These are phyloP conservation scores for Etia nguti DNA, from an alignment of 2,113 vertebrate genomes.

Conservation along the genomic window DNA sequence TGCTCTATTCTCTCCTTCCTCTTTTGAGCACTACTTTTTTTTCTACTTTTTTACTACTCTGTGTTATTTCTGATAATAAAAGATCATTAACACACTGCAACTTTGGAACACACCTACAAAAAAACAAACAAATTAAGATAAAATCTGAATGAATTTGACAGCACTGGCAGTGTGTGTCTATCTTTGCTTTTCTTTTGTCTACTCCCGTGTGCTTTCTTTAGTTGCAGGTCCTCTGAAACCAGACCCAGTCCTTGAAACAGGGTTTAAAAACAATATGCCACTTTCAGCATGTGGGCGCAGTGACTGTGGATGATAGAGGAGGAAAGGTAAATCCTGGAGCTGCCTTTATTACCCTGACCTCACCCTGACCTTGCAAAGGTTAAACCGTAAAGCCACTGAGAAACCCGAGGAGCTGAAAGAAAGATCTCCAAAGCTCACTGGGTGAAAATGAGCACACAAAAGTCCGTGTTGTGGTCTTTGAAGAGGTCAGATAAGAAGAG, in stretches of 20 bases:
- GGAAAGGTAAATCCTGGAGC: constrained; percentile 39
- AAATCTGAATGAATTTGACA: neutral
- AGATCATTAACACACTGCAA: neutral
- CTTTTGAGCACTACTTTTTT: neutral
- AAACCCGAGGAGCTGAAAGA: constrained; percentile 32
- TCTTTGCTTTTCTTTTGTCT: neutral
- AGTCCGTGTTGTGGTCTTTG: constrained; percentile 1
- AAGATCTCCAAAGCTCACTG: constrained; percentile 3
- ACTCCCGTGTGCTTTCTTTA: neutral
- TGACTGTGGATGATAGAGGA: neutral
- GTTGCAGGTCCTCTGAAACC: neutral
- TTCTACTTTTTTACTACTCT: neutral
- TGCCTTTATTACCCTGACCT: constrained; percentile 57
- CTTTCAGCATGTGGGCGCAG: neutral
- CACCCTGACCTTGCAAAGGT: constrained; percentile 24
- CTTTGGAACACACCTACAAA: neutral
- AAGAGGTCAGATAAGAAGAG: constrained; percentile 15
- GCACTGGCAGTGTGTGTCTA: neutral
- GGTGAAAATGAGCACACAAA: constrained; percentile 6
- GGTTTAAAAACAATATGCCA: constrained; percentile 14
- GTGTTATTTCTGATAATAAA: neutral
- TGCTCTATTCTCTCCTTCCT: neutral
- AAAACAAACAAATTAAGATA: neutral
- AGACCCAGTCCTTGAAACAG: neutral
- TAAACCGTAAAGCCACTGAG: constrained; percentile 30